Evolutionary conservation across 1,140 invertebrate species (phyloP).

Genomic region (Homarus americanus): DNA sequence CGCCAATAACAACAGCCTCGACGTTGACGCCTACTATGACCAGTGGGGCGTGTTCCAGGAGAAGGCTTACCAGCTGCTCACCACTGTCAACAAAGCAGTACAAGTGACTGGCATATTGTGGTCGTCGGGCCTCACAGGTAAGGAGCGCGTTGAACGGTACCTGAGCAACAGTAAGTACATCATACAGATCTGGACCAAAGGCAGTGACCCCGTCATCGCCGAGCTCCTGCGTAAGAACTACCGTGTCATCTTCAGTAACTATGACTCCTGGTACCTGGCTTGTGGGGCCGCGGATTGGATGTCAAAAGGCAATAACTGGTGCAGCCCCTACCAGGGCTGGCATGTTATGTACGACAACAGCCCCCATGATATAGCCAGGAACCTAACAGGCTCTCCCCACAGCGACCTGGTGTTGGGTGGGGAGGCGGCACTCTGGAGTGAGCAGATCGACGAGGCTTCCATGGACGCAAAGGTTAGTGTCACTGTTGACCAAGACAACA

Average conservation of each 20-base stretch:
- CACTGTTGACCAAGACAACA: no score
- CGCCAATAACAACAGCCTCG: not conserved
- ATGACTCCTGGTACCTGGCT: slow-evolving; percentile 89
- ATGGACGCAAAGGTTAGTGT: slow-evolving; percentile 48
- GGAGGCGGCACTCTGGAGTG: slow-evolving; percentile 89
- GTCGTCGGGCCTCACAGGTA: slow-evolving; percentile 89
- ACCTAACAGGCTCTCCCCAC: slow-evolving; percentile 73
- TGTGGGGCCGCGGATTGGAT: slow-evolving; percentile 90
- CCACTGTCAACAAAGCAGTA: not conserved
- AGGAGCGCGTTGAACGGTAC: slow-evolving; percentile 82
- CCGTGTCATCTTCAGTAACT: slow-evolving; percentile 88
- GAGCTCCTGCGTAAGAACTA: slow-evolving; percentile 85
- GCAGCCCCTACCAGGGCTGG: slow-evolving; percentile 86
- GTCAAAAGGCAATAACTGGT: slow-evolving; percentile 78
- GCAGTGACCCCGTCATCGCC: slow-evolving; percentile 82
- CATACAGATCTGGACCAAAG: slow-evolving; percentile 49
- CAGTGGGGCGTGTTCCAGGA: slow-evolving; percentile 65
- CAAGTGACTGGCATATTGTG: slow-evolving; percentile 82
- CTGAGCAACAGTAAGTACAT: slow-evolving; percentile 45
- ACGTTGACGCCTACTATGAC: slow-evolving; percentile 35
- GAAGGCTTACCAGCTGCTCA: slow-evolving; percentile 34
- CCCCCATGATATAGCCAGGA: not conserved
- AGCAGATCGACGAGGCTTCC: slow-evolving; percentile 63
- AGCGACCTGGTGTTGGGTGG: slow-evolving; percentile 82
- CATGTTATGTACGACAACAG: slow-evolving; percentile 36